These are phyloP conservation scores for Apocrypta bakeri DNA, from an alignment of 1,140 invertebrate genomes.

Conservation along the genomic window DNA sequence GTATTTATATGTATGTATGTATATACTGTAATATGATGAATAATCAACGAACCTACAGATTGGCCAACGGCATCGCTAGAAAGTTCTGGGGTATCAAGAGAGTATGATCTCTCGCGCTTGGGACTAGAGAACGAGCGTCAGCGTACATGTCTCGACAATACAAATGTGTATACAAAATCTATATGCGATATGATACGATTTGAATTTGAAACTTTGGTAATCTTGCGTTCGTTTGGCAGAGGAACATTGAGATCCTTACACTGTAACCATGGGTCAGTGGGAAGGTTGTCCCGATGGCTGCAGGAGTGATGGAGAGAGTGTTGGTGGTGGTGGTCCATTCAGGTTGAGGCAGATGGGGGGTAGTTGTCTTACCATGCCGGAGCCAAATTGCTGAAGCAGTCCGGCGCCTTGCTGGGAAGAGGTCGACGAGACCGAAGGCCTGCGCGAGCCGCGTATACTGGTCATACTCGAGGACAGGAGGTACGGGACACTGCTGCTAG, in stretches of 20 bases:
- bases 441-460: slow-evolving; percentile 83
- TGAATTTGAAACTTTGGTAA: slow-evolving; percentile 1
- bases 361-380: slow-evolving; percentile 89
- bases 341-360: slow-evolving; percentile 80
- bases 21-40: not conserved
- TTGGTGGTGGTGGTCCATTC: slow-evolving; percentile 76
- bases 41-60: not conserved
- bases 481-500: slow-evolving; percentile 89
- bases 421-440: slow-evolving; percentile 78
- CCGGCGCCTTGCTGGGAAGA: slow-evolving; percentile 81
- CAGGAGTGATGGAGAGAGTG: slow-evolving; percentile 76
- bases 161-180: not conserved
- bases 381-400: slow-evolving; percentile 87
- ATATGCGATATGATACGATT: not conserved
- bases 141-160: not conserved
- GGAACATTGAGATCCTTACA: slow-evolving; percentile 80
- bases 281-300: slow-evolving; percentile 79
- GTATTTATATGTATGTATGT: too few relatives aligned
- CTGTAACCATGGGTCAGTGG: slow-evolving; percentile 81
- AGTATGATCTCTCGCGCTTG: not conserved
- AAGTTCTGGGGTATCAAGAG: not conserved
- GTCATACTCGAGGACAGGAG: slow-evolving; percentile 88
- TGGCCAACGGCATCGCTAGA: not conserved
- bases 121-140: not conserved
- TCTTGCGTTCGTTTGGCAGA: slow-evolving; percentile 58